Evolutionary conservation across 2,113 vertebrate species (phyloP), one percentile per base, ranked within the genome.

Genomic region (Xiphophorus maculatus): DNA sequence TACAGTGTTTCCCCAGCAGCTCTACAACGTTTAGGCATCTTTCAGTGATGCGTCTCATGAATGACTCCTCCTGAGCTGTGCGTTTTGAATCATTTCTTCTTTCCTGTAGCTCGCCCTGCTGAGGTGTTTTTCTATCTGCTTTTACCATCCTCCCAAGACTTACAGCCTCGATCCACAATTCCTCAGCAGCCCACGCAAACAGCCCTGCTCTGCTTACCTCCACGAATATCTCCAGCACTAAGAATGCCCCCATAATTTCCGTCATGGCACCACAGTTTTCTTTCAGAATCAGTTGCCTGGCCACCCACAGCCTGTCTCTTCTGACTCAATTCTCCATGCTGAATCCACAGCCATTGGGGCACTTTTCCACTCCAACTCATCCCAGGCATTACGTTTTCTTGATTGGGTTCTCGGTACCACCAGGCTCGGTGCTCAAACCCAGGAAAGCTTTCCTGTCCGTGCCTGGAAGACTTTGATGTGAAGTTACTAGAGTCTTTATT

Each of bases 251-350:
- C 25, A 70, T 8, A 4, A 40, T 73, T 62, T 67, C 27, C 66
- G 19, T 29, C 27, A 42, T 42, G 10, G 67, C 67, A 25, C 28
- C 37, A n/a, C 13, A 10, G 37, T 40, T 27, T 61, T 22, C 64
- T 61, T 68, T n/a, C 9, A 61, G 62, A 13, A 68, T 48, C 14
- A 28, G 35, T 3, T 68, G 44, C 51, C 44, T 60, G 17, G 69
- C n/a, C 63, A 71, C 37, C 63, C 62, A 76, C 64, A 42, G 17
- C 27, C 17, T 71, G 17, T n/a, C 63, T 60, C 60, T 60, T 63
- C 58, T 8, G 25, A 70, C 33, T 71, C 51, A 60, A 29, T 62
- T 29, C 54, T 33, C 19, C n/a, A 44, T 19, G 58, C 60, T 63
- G 60, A 63, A 28, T 40, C 58, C 22, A 66, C 51, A 62, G 58